phyloP scores from a whole-genome alignment of 2,113 vertebrate genomes.

The Grammomys surdaster region DNA sequence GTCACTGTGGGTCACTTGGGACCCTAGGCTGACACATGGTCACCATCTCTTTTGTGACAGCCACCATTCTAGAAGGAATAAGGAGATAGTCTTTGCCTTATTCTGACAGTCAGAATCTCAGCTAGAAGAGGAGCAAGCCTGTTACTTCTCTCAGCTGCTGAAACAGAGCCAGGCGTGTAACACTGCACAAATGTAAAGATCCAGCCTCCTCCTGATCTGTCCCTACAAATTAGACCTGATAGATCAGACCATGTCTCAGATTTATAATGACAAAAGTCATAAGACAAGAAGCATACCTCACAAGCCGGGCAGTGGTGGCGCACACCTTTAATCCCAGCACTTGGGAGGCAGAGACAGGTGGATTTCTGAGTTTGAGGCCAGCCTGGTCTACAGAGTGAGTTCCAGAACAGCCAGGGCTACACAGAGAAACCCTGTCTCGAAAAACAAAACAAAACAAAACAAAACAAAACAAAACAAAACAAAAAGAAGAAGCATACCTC shows the following conservation, averaged over 20 bases:
- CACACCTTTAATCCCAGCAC: too few relatives aligned
- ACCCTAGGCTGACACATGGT: neutral
- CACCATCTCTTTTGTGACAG: neutral
- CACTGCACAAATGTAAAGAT: neutral
- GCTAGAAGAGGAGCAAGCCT: neutral
- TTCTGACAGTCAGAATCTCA: neutral
- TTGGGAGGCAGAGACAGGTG: too few relatives aligned
- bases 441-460: too few relatives aligned
- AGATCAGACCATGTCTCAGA: fast-evolving
- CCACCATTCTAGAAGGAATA: neutral
- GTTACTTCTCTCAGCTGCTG: neutral
- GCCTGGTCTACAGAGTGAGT: too few relatives aligned
- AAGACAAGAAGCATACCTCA: too few relatives aligned
- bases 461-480: too few relatives aligned
- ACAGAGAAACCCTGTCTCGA: too few relatives aligned
- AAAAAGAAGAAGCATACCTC: neutral
- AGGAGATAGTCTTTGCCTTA: neutral
- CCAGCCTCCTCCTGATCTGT: neutral
- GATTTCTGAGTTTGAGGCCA: too few relatives aligned
- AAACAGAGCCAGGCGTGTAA: neutral
- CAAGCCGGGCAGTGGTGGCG: too few relatives aligned
- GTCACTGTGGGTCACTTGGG: neutral
- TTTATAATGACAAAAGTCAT: neutral
- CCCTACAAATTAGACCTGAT: neutral
- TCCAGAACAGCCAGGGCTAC: too few relatives aligned